Evolutionary conservation across 2,797 vertebrate species (phyloP), one percentile per base, ranked within the genome.

Genomic region (Zenarchopterus dispar): DNA sequence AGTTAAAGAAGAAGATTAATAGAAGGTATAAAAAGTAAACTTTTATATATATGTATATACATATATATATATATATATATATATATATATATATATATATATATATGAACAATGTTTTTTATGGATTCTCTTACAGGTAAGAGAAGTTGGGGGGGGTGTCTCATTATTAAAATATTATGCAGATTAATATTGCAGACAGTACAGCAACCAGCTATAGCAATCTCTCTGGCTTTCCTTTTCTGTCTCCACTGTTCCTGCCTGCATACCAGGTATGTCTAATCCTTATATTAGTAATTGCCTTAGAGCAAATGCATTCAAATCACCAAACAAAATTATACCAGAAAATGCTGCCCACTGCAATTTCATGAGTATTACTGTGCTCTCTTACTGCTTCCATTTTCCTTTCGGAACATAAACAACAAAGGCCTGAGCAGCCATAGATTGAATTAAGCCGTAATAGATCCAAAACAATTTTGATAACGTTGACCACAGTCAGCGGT

Each of bases 271-370:
- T 85, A 84, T 76, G 73, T 86, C 84, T 89, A 89, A 88, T 88
- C 84, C 83, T 67, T 56, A 85, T 85, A 88, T 91, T 89, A 86
- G 85, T 85, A 88, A 90, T 88, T 90, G 84, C 89, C 85, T 89
- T 46, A 23, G 75, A 89, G 88, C 79, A 43, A 87, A 82, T 77
- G 82, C 78, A 90, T 90, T 92, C 81, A 89, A 91, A 92, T 90
- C 75, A 75, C 82, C 84, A 80, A 85, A 87, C 84, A 76, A 85
- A 86, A 91, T 89, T 85, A 84, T 68, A 74, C 59, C 71, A 84
- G 83, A 88, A 89, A 90, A 84, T 73, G 85, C 90, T 86, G 86
- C 83, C 87, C 71, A 68, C 75, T 84, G 88, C 82, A 89, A 84
- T 89, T 89, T 86, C 79, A 82, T 46, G 66, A 84, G 82, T 71